phyloP scores from a whole-genome alignment of 2,888 invertebrate genomes.

The Hydropsyche betteni region DNA sequence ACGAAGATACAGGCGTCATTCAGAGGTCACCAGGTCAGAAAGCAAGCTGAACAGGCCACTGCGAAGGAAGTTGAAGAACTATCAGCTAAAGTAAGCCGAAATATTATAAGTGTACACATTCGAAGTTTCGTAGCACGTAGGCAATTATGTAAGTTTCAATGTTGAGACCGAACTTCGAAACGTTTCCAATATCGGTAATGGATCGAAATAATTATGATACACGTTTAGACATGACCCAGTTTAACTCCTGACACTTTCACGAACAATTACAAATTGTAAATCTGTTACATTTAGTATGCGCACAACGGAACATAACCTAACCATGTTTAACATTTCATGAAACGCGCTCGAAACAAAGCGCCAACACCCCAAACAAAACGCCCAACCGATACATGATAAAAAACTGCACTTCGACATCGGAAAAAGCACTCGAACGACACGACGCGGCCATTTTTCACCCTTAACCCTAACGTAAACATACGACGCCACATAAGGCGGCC shows the following conservation, averaged over 20 bases:
- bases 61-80: conserved; percentile 62
- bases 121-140: too few relatives aligned
- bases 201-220: too few relatives aligned
- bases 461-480: conserved; percentile 6
- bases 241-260: not conserved
- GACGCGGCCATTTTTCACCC: not conserved
- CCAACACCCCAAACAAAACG: not conserved
- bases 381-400: too few relatives aligned
- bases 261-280: too few relatives aligned
- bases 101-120: too few relatives aligned
- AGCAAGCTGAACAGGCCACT: conserved; percentile 63
- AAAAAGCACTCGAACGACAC: not conserved
- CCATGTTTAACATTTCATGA: too few relatives aligned
- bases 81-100: conserved; percentile 60
- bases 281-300: too few relatives aligned
- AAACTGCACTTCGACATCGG: not conserved
- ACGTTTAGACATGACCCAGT: not conserved
- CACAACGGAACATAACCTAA: too few relatives aligned
- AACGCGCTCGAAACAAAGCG: not conserved
- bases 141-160: too few relatives aligned
- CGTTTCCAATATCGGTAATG: too few relatives aligned
- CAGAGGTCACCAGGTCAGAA: conserved; percentile 87
- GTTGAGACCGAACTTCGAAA: too few relatives aligned
- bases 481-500: not conserved
- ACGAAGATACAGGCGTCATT: conserved; percentile 93